A percentile compares a stretch with the other conserved stretches of the same genome.
Conservation (phyloP, 2,797 vertebrate genomes). For the Anabacerthia variegaticeps region DNA sequence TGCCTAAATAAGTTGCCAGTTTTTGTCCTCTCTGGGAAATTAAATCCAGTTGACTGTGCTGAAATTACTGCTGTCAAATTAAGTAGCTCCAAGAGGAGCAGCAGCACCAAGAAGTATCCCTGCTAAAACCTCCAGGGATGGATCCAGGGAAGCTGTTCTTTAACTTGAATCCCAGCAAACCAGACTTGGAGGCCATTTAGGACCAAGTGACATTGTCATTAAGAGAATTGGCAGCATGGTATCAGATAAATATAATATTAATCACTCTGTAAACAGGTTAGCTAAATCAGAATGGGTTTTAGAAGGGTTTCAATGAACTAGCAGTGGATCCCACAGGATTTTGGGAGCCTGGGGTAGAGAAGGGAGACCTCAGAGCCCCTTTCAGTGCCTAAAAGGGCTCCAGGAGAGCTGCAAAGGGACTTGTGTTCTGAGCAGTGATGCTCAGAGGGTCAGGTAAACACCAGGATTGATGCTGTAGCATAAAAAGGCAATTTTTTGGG, state of each 20-base stretch:
- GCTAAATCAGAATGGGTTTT: background rate
- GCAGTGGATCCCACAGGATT: background rate
- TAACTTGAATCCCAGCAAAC: background rate
- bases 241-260: background rate
- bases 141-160: background rate
- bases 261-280: background rate
- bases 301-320: background rate
- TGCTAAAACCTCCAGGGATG: background rate
- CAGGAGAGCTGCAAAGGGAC: background rate
- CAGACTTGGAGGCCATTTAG: background rate
- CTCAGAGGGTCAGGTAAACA: background rate
- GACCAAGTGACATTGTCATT: background rate
- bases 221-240: background rate
- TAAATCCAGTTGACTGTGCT: background rate
- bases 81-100: background rate
- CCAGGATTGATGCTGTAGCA: background rate
- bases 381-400: background rate
- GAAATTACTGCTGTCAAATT: background rate
- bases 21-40: constrained; percentile 9
- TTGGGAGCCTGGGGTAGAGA: background rate
- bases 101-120: background rate
- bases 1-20: background rate
- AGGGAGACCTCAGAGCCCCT: background rate
- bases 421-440: background rate
- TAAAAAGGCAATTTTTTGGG: background rate